These are phyloP conservation scores for Rhinolophus sinicus DNA, from an alignment of 2,113 vertebrate species.

Conservation along the genomic window DNA sequence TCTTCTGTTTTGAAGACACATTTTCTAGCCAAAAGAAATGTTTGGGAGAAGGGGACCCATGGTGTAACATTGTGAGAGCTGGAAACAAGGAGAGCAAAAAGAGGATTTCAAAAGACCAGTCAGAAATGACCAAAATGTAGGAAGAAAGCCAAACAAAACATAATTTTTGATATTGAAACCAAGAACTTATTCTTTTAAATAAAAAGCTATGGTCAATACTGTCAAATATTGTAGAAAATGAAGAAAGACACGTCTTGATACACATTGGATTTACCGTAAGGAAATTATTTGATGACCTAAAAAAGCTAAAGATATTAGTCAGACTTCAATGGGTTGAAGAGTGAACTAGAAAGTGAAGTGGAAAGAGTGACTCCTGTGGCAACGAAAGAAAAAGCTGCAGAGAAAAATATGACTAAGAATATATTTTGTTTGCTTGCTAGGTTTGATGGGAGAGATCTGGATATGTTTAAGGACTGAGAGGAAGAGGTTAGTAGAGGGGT, in stretches of 20 bases:
- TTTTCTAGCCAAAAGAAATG: not conserved
- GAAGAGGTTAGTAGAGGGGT: not conserved
- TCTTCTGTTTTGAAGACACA: not conserved
- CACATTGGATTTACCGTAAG: not conserved
- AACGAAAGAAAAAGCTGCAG: not conserved
- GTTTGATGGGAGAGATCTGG: not conserved
- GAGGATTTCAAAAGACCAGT: not conserved
- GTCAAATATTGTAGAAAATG: not conserved
- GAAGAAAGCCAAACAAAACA: not conserved
- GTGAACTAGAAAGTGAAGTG: not conserved
- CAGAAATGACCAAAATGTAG: not conserved
- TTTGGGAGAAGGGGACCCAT: not conserved
- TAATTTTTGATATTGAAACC: not conserved
- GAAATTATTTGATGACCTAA: not conserved
- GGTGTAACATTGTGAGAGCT: not conserved
- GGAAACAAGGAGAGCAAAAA: not conserved
- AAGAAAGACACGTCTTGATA: not conserved
- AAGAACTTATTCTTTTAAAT: not conserved
- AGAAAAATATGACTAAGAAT: not conserved
- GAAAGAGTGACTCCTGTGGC: fast-evolving
- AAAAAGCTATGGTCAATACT: not conserved
- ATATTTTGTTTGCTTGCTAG: not conserved
- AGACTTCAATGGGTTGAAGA: not conserved
- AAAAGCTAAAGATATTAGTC: not conserved
- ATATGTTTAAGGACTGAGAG: not conserved